A percentile compares a stretch with the other conserved stretches of the same genome.
These are phyloP conservation scores for Carapus acus DNA, from an alignment of 2,797 vertebrate genomes.

Conservation along the genomic window DNA sequence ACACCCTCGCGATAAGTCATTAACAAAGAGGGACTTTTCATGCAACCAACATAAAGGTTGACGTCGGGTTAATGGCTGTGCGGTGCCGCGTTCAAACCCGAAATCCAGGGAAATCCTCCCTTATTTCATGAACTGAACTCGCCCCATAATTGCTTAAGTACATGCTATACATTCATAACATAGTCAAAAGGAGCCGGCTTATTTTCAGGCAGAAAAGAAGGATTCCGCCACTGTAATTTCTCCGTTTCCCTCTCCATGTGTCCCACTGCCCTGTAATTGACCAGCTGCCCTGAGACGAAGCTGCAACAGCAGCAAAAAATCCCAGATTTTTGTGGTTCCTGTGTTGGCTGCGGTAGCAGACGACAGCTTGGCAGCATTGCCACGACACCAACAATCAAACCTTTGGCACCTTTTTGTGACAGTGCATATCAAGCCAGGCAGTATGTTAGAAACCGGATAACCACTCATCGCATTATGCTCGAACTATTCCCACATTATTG, in stretches of 20 bases:
- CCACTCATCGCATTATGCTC: neutral
- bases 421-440: neutral
- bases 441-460: neutral
- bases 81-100: too few relatives aligned
- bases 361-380: too few relatives aligned
- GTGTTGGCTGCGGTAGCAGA: neutral
- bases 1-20: neutral
- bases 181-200: too few relatives aligned
- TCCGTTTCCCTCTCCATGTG: constrained; percentile 7
- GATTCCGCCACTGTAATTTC: constrained; percentile 15
- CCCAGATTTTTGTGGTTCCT: constrained; percentile 35
- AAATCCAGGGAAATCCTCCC: neutral
- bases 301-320: neutral
- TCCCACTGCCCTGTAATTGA: constrained; percentile 38
- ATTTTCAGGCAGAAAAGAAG: too few relatives aligned
- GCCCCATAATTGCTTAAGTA: constrained; percentile 1
- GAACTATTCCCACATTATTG: too few relatives aligned
- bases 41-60: too few relatives aligned
- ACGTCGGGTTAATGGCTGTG: too few relatives aligned
- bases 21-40: neutral
- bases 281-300: neutral
- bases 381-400: neutral
- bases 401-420: constrained; percentile 5
- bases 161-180: too few relatives aligned
- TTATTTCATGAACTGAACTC: neutral